A percentile compares a stretch with the other conserved stretches of the same genome.
phyloP scores from a whole-genome alignment of 2,797 vertebrate species.

The Ara ararauna region DNA sequence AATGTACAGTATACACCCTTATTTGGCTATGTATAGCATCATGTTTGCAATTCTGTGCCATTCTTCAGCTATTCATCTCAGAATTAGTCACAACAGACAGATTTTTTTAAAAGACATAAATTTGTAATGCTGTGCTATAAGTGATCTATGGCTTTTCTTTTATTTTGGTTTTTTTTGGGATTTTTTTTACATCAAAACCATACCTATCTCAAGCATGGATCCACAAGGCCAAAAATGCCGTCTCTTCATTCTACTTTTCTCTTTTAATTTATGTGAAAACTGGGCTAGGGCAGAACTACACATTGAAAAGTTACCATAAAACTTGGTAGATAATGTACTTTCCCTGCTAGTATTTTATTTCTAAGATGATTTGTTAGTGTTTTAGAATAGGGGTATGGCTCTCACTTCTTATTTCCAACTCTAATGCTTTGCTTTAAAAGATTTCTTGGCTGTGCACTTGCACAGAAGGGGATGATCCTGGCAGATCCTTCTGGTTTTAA shows the following conservation, averaged over 20 bases:
- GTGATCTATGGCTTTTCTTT: slow-evolving; percentile 18
- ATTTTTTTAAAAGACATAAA: slow-evolving; percentile 3
- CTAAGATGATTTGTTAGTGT: slow-evolving; percentile 2
- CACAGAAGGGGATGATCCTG: not conserved
- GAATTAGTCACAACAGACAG: slow-evolving; percentile 35
- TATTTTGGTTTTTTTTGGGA: not conserved
- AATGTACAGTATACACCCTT: slow-evolving; percentile 37
- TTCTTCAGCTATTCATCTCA: slow-evolving; percentile 65
- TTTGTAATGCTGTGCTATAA: slow-evolving; percentile 20
- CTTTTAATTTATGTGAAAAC: slow-evolving; percentile 40
- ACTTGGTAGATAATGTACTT: not conserved
- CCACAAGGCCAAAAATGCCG: slow-evolving; percentile 16
- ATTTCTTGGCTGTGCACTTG: not conserved
- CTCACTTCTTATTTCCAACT: not conserved
- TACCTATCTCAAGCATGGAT: slow-evolving; percentile 16
- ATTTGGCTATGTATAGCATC: slow-evolving; percentile 1
- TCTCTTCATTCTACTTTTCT: not conserved
- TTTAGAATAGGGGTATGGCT: not conserved
- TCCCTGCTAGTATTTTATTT: slow-evolving; percentile 28
- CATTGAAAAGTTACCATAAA: not conserved
- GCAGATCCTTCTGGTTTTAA: not conserved
- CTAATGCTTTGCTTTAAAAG: slow-evolving; percentile 5
- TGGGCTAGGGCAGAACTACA: not conserved
- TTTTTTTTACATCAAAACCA: not conserved
- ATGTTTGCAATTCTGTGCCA: slow-evolving; percentile 55